These are phyloP conservation scores for Haemorhous mexicanus DNA, from an alignment of 2,113 vertebrate species.

Conservation along the genomic window DNA sequence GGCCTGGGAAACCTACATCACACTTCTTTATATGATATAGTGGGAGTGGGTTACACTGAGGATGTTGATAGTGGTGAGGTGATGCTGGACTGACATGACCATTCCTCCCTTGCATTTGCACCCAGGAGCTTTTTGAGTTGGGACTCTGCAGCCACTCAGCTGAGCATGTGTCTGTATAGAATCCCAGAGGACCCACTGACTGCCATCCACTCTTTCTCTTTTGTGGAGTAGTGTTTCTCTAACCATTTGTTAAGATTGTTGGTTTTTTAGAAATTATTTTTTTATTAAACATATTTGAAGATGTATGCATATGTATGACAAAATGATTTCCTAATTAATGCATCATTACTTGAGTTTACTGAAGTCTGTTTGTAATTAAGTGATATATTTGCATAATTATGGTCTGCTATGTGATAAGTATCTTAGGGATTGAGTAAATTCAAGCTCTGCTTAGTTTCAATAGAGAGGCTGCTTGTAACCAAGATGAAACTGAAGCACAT, in stretches of 20 bases:
- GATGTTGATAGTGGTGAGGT: neutral
- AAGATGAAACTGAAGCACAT: neutral
- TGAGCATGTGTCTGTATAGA: neutral
- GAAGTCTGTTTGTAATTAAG: neutral
- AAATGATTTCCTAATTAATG: neutral
- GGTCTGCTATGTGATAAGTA: neutral
- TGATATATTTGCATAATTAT: constrained; percentile 5
- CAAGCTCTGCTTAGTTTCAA: neutral
- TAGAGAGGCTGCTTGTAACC: neutral
- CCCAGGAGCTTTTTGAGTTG: neutral
- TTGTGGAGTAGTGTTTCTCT: neutral
- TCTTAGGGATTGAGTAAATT: neutral
- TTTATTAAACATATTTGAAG: neutral
- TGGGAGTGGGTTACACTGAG: neutral
- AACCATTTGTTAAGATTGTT: neutral
- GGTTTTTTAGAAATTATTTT: neutral
- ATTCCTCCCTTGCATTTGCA: neutral
- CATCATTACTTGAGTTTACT: neutral
- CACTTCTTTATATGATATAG: neutral
- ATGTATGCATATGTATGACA: neutral
- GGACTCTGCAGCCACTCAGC: neutral
- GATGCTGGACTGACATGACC: neutral
- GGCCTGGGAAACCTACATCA: neutral
- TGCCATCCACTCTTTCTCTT: neutral
- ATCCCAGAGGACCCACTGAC: neutral